Evolutionary conservation across 2,888 invertebrate genomes (phyloP).

Genomic region (Steinernema scapterisci): DNA sequence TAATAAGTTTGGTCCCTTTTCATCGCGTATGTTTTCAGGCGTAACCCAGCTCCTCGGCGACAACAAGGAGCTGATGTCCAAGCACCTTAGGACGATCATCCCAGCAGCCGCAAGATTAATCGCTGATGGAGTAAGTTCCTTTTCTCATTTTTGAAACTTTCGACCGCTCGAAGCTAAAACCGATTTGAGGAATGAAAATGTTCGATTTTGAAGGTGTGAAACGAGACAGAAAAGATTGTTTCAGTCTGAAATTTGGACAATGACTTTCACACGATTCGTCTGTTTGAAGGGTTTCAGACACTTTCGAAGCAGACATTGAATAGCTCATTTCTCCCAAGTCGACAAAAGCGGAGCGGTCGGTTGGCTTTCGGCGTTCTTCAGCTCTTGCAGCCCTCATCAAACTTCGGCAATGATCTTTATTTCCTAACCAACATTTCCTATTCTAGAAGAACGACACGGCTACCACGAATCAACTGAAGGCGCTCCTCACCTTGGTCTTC

Average conservation of each 20-base stretch:
- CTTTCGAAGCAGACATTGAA: too few relatives aligned
- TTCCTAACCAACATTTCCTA: neutral
- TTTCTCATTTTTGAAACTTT: neutral
- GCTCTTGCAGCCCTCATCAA: too few relatives aligned
- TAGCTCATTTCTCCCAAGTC: too few relatives aligned
- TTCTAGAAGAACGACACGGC: constrained; percentile 40
- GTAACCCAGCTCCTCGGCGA: constrained; percentile 29
- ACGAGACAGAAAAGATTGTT: too few relatives aligned
- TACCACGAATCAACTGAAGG: constrained; percentile 39
- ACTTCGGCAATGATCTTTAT: too few relatives aligned
- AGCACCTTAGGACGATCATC: constrained; percentile 36
- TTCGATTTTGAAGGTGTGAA: too few relatives aligned
- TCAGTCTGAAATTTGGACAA: too few relatives aligned
- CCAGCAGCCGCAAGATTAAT: constrained; percentile 35
- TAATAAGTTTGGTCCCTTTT: neutral
- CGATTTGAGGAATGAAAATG: too few relatives aligned
- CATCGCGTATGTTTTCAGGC: constrained; percentile 10
- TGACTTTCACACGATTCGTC: too few relatives aligned
- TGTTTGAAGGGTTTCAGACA: too few relatives aligned
- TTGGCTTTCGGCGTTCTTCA: too few relatives aligned
- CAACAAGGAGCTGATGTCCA: constrained; percentile 30
- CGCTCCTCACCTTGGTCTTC: constrained; percentile 45
- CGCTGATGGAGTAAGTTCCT: constrained; percentile 30
- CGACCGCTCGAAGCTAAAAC: neutral
- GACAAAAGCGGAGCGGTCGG: too few relatives aligned